Percentiles rank a stretch among this genome's conserved stretches.
phyloP scores from a whole-genome alignment of 2,888 invertebrate genomes.

The Tortricodes alternella region DNA sequence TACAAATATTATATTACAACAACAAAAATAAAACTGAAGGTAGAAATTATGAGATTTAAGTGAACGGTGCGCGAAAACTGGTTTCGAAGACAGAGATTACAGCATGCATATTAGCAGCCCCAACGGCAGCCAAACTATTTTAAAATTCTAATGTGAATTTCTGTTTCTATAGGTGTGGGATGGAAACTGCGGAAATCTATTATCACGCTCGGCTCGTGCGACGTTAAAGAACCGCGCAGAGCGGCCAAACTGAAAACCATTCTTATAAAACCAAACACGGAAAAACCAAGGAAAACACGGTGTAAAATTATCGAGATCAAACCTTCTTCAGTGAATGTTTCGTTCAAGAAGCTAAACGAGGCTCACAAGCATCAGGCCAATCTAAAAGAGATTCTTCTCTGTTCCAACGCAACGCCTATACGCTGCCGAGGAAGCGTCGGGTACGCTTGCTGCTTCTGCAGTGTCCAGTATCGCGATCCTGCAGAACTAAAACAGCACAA shows the following conservation, averaged over 20 bases:
- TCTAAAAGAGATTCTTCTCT: constrained; percentile 50
- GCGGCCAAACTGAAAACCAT: constrained; percentile 24
- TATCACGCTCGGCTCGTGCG: background rate
- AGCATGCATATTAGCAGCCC: too few relatives aligned
- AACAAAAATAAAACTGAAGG: too few relatives aligned
- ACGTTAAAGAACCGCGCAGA: constrained; percentile 5
- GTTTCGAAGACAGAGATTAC: too few relatives aligned
- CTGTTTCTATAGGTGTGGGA: constrained; percentile 27
- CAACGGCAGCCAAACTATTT: too few relatives aligned
- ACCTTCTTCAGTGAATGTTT: constrained; percentile 10
- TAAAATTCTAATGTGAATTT: constrained; percentile 19
- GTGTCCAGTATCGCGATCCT: constrained; percentile 49
- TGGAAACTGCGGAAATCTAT: constrained; percentile 17
- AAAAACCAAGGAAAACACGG: constrained; percentile 17
- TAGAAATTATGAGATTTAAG: too few relatives aligned
- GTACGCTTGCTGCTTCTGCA: constrained; percentile 60
- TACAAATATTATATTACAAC: too few relatives aligned
- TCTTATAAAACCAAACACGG: constrained; percentile 10
- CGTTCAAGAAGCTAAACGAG: constrained; percentile 32
- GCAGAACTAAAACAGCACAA: constrained; percentile 57
- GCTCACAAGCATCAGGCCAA: constrained; percentile 53
- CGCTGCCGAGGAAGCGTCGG: constrained; percentile 53
- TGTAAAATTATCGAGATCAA: constrained; percentile 26
- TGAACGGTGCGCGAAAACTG: too few relatives aligned
- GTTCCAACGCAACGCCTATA: constrained; percentile 67